These are phyloP conservation scores for Apogon hyalosoma DNA, from an alignment of 2,797 vertebrate genomes.

Conservation along the genomic window DNA sequence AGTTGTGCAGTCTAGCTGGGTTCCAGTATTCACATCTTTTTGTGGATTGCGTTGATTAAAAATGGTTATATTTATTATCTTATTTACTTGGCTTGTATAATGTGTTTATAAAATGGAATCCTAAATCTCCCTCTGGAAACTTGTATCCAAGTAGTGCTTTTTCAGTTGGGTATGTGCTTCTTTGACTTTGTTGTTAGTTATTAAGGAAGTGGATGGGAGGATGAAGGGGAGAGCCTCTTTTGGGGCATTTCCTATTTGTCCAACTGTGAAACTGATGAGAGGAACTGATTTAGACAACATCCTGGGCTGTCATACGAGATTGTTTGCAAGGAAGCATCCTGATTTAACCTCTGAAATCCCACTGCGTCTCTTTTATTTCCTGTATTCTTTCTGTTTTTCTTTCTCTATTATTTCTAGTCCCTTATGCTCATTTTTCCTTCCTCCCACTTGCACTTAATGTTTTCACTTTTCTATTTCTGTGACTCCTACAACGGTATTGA, in stretches of 20 bases:
- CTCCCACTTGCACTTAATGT: slow-evolving; percentile 7
- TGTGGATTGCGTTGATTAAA: too few species aligned
- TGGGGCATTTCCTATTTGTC: slow-evolving; percentile 73
- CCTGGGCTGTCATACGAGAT: slow-evolving; percentile 19
- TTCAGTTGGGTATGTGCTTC: slow-evolving; percentile 1
- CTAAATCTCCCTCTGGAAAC: background rate
- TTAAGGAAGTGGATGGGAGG: slow-evolving; percentile 58
- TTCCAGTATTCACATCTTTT: too few species aligned
- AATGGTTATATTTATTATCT: background rate
- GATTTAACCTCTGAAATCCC: slow-evolving; percentile 24
- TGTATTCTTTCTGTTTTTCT: slow-evolving; percentile 28
- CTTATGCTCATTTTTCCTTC: background rate
- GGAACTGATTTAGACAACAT: slow-evolving; percentile 51
- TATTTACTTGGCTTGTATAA: background rate
- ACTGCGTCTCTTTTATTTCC: background rate
- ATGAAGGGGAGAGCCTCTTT: slow-evolving; percentile 32
- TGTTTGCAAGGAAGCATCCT: slow-evolving; percentile 60
- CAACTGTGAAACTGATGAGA: slow-evolving; percentile 47
- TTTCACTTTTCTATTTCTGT: slow-evolving; percentile 3
- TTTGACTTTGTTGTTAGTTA: slow-evolving; percentile 24
- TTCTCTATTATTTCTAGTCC: background rate
- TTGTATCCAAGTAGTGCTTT: background rate
- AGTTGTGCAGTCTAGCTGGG: too few species aligned
- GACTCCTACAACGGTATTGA: slow-evolving; percentile 23
- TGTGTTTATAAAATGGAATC: slow-evolving; percentile 1